Evolutionary conservation across 2,888 invertebrate species (phyloP), one percentile per base, ranked within the genome.

Genomic region (Ditylenchus weischeri): DNA sequence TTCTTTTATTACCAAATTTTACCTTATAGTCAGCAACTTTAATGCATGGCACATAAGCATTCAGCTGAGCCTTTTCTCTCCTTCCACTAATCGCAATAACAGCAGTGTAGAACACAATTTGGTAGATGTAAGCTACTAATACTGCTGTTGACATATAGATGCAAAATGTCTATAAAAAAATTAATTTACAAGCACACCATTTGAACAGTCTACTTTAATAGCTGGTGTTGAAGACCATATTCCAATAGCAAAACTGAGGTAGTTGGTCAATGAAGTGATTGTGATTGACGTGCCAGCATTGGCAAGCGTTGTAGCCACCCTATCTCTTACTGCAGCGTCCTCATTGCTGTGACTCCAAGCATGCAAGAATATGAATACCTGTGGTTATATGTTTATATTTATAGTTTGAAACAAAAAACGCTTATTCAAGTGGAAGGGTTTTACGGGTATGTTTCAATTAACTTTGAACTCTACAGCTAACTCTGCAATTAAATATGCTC

Each of bases 261-360:
- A 74, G 66, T 81, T 81, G 10, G 81, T 81, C 61, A 81, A 69
- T 19, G 81, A 82, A 58, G 67, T 67, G 49, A 82, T 82, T 7
- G 82, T 80, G 67, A 82, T 81, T 6, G 80, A 80, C 8, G 82
- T 80, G 11, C 82, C 82, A 2, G 80, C 82, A 58, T 79, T 79
- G 54, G 79, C 80, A 11, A 83, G 69, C 48, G 77, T 77, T 48
- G 75, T 76, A 1, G 79, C 81, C 69, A 78, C 70, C 8, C 82
- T 73, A 21, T 78, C 75, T 6, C 66, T 58, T 3, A 70, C 59
- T 13, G 59, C 13, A 13, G 69, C 64, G 72, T 69, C 75, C 54
- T 50, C 65, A 57, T 78, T 72, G 15, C 79, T 80, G 29, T 75
- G 65, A 48, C 75, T 75, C 82, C 83, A 82, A 15, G 79, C 75